Conservation (phyloP, 1,140 invertebrate genomes). For the Samia ricini region DNA sequence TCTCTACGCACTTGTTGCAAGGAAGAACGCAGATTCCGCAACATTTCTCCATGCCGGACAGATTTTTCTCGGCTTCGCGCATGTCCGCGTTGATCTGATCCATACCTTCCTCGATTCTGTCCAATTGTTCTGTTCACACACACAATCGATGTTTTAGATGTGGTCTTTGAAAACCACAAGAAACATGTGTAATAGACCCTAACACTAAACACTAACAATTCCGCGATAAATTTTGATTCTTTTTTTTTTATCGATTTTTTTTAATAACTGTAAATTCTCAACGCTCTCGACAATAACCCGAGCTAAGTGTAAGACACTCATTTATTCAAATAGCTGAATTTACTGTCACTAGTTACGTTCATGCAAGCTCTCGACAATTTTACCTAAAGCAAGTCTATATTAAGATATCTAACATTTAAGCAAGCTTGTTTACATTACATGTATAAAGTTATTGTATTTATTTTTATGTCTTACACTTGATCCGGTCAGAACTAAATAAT, state of each 20-base stretch:
- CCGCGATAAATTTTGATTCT: slow-evolving; percentile 28
- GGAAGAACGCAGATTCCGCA: slow-evolving; percentile 98
- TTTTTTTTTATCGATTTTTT: neutral
- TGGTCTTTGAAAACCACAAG: slow-evolving; percentile 28
- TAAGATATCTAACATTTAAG: slow-evolving; percentile 34
- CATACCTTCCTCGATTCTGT: slow-evolving; percentile 99
- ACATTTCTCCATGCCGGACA: slow-evolving; percentile 99
- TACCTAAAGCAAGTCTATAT: slow-evolving; percentile 45
- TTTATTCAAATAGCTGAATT: slow-evolving; percentile 16
- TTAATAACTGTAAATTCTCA: slow-evolving; percentile 73
- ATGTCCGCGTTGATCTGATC: slow-evolving; percentile 99
- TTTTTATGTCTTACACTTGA: slow-evolving; percentile 62
- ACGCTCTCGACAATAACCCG: slow-evolving; percentile 73
- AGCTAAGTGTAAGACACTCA: slow-evolving; percentile 64
- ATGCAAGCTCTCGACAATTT: slow-evolving; percentile 28
- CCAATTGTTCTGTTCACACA: slow-evolving; percentile 94
- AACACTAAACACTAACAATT: slow-evolving; percentile 30
- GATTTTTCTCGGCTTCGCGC: slow-evolving; percentile 99
- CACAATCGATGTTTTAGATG: slow-evolving; percentile 53
- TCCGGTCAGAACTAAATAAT: slow-evolving; percentile 47
- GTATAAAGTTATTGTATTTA: slow-evolving; percentile 14
- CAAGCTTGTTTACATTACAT: slow-evolving; percentile 22
- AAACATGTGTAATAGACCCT: slow-evolving; percentile 44
- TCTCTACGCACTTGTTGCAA: slow-evolving; percentile 93
- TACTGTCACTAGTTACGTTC: slow-evolving; percentile 31